These are phyloP conservation scores for Tetraodon nigroviridis DNA, from an alignment of 2,113 vertebrate species.

Conservation along the genomic window DNA sequence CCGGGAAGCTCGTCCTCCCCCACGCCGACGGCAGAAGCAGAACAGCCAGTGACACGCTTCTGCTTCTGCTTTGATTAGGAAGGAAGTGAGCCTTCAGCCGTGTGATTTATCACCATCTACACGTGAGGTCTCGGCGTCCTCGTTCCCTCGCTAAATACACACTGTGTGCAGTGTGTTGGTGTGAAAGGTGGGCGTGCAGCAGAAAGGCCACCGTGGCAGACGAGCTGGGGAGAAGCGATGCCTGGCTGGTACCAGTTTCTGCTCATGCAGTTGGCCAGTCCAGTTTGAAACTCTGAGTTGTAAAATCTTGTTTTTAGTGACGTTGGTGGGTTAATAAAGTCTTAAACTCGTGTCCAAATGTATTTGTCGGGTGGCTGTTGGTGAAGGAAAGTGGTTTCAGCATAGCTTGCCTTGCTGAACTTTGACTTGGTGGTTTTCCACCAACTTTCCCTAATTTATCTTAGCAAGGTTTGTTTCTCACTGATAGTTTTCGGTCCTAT, in stretches of 20 bases:
- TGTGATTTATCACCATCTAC: conserved; percentile 4
- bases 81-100: background rate
- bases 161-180: conserved; percentile 2
- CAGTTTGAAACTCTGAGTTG: conserved; percentile 1
- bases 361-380: too few species aligned
- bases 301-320: conserved; percentile 10
- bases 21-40: background rate
- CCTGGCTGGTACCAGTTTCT: background rate
- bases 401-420: background rate
- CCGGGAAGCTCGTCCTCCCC: background rate
- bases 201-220: background rate
- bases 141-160: background rate
- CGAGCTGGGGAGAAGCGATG: conserved; percentile 3
- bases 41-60: conserved; percentile 11
- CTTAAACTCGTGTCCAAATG: background rate
- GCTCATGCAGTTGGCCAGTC: conserved; percentile 2
- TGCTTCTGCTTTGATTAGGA: conserved; percentile 2
- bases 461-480: conserved; percentile 16
- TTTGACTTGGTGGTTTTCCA: conserved; percentile 1
- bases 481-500: background rate
- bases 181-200: background rate
- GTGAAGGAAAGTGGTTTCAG: background rate
- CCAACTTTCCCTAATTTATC: conserved; percentile 28
- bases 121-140: conserved; percentile 6
- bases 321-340: background rate